Base-by-base conservation (phyloP, 2,797 vertebrate genomes). In the Falco naumanni region DNA sequence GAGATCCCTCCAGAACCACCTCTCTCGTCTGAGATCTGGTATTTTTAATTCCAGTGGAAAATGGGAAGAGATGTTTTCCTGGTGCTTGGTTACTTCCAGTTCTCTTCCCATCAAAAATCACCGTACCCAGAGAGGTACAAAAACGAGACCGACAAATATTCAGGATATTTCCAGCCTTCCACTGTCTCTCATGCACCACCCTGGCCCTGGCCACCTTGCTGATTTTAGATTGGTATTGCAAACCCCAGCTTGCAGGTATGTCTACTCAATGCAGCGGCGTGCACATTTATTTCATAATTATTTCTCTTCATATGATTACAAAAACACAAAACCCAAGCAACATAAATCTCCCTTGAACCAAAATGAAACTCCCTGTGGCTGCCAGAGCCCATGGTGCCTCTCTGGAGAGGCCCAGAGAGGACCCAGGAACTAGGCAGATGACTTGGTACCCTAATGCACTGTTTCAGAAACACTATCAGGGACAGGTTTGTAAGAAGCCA, bases 321-420 rank as follows among this genome's bases (percentile, higher is more conserved):
- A 60, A 87, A 61, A 0, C 56, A 57, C 34, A 66, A 66, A 90
- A 3, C 2, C 7, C 20, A 51, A 28, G 16, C 5, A 15, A 7
- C 10, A 6, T 3, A 43, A 75, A 79, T 12, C 29, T 33, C n/a
- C 43, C 21, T 10, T 3, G 13, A 21, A 29, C 7, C 4, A 53
- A 70, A 77, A 48, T 0, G 8, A 45, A 81, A 22, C 41, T 47
- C 57, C 53, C 45, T 45, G 12, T 39, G 2, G 0, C 41, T 57
- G 63, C 39, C 39, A 31, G 81, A 68, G 65, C 1, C 21, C 37
- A 11, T 37, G 10, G 61, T 8, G 77, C 25, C 70, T 26, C 57
- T 50, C 28, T 68, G 53, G 43, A 66, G 76, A 65, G 74, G 8
- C 31, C 0, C 68, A 34, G 72, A 41, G 65, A 25, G 29, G 8